Conservation (phyloP, 2,797 vertebrate genomes). For the Eptatretus atami region DNA sequence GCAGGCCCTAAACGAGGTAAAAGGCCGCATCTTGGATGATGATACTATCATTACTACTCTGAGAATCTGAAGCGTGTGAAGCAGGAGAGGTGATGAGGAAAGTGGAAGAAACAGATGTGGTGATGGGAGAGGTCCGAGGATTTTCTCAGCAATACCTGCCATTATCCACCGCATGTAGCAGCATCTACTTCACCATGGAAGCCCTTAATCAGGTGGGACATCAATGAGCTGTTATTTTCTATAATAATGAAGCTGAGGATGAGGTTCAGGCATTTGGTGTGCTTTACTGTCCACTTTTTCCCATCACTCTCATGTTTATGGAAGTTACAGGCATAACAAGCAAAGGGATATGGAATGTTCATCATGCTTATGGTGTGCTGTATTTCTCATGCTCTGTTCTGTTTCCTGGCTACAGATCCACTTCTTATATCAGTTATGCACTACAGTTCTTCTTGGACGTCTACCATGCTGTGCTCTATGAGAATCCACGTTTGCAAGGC, state of each 20-base stretch:
- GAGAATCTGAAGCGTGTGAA: conserved; percentile 84
- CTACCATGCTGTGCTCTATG: conserved; percentile 86
- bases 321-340: too few relatives aligned
- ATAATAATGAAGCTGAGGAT: too few relatives aligned
- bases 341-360: too few relatives aligned
- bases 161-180: conserved; percentile 79
- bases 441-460: conserved; percentile 96
- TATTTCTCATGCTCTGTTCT: background rate
- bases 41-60: conserved; percentile 94
- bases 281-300: too few relatives aligned
- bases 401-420: conserved; percentile 36
- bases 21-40: conserved; percentile 81
- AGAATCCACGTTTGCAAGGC: conserved; percentile 58
- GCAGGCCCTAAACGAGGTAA: conserved; percentile 89
- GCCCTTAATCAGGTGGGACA: conserved; percentile 52
- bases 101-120: conserved; percentile 79
- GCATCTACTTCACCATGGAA: conserved; percentile 99
- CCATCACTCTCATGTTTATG: too few relatives aligned
- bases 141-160: conserved; percentile 81
- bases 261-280: too few relatives aligned
- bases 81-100: conserved; percentile 89
- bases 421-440: conserved; percentile 93
- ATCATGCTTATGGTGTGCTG: background rate
- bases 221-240: too few relatives aligned
- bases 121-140: conserved; percentile 95